These are phyloP conservation scores for Rhinichthys osculus DNA, from an alignment of 2,797 vertebrate genomes.

Conservation along the genomic window DNA sequence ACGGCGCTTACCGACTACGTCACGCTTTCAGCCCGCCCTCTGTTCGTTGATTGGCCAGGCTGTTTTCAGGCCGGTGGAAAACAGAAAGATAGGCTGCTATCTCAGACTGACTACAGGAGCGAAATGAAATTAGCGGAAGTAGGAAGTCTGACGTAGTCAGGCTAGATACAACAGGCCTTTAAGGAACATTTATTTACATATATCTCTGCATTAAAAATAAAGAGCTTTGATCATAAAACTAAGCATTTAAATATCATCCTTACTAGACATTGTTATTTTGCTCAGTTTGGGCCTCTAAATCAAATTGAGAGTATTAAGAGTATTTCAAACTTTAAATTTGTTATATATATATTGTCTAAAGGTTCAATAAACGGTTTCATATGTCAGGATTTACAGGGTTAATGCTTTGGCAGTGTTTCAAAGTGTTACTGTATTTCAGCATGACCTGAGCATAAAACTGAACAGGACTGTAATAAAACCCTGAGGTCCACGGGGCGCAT, in stretches of 20 bases:
- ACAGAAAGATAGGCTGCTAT: too few relatives aligned
- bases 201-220: too few relatives aligned
- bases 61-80: too few relatives aligned
- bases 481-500: background rate
- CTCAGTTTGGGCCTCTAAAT: background rate
- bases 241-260: background rate
- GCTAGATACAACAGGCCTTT: background rate
- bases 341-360: background rate
- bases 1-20: too few relatives aligned
- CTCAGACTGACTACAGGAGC: too few relatives aligned
- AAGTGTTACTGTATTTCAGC: constrained; percentile 11
- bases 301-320: background rate
- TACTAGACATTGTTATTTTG: background rate
- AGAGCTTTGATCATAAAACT: background rate
- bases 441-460: constrained; percentile 6
- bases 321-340: too few relatives aligned
- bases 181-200: too few relatives aligned
- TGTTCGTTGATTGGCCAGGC: too few relatives aligned
- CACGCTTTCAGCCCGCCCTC: too few relatives aligned
- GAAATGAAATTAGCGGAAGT: too few relatives aligned
- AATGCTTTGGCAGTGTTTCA: constrained; percentile 8
- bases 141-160: too few relatives aligned
- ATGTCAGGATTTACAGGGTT: background rate
- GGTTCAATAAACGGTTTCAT: background rate
- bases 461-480: constrained; percentile 18